A percentile compares a stretch with the other conserved stretches of the same genome.
Conservation (phyloP, 2,888 invertebrate species). For the Heterodera filipjevi region DNA sequence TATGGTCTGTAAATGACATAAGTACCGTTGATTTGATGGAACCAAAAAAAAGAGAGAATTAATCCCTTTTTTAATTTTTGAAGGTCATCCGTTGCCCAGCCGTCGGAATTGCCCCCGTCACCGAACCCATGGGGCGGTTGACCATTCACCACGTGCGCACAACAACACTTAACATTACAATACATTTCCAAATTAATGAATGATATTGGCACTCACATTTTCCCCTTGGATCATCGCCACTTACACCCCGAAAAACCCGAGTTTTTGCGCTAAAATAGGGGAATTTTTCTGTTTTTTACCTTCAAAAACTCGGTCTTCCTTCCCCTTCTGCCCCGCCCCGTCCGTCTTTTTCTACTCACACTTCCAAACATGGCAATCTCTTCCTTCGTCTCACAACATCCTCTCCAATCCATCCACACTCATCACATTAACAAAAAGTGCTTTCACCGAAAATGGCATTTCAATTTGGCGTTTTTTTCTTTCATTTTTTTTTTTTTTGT, state of each 20-base stretch:
- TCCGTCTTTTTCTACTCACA: background rate
- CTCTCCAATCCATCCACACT: too few species aligned
- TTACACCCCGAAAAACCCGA: too few species aligned
- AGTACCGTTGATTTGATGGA: too few species aligned
- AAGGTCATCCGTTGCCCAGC: slow-evolving; percentile 94
- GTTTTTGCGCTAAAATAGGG: too few species aligned
- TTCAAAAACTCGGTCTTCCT: background rate
- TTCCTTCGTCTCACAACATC: background rate
- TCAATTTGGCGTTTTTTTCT: background rate
- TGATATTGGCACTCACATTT: too few species aligned
- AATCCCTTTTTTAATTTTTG: slow-evolving; percentile 67
- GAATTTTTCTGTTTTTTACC: background rate
- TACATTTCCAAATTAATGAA: background rate
- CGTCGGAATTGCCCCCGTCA: slow-evolving; percentile 94
- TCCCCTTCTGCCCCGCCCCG: background rate
- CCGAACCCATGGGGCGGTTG: slow-evolving; percentile 83
- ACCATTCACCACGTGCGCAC: background rate
- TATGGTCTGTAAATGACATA: too few species aligned
- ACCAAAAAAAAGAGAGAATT: too few species aligned
- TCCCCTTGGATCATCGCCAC: too few species aligned
- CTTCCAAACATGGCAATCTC: background rate
- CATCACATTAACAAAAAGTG: background rate
- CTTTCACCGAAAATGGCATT: background rate
- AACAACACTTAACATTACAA: background rate
- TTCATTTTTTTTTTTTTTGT: background rate